Evolutionary conservation across 1,140 invertebrate genomes (phyloP), one percentile per base, ranked within the genome.

Genomic region (Neocloeon triangulifer): DNA sequence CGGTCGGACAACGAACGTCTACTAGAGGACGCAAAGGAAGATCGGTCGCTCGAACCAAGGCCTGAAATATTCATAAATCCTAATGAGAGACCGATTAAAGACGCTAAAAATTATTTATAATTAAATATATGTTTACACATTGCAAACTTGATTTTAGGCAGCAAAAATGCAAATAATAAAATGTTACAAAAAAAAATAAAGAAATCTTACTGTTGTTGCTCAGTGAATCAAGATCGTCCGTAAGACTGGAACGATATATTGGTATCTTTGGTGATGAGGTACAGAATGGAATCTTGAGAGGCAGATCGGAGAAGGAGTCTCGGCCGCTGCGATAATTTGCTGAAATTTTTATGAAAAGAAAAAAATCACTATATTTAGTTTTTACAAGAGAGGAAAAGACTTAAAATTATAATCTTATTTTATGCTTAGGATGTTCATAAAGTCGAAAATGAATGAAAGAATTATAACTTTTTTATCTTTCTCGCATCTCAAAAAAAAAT

Each of bases 291-390:
- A 89, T 96, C 56, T 96, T 89, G 45, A 96, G 49, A 1, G 89
- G 86, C 28, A 86, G 66, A 39, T 95, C 88, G 1, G 82, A 73
- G n/a, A n/a, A n/a, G 21, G 89, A 89, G 26, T 94, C 86, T 41
- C 84, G 77, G 17, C 76, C 77, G 49, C 78, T 81, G 22, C 76
- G 78, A 53, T 79, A 74, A 43, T 78, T 66, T 22, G 65, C 71
- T 69, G 43, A 8, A 44, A 39, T 19, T n/a, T n/a, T n/a, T n/a
- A n/a, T n/a, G n/a, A n/a, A n/a, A n/a, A n/a, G n/a, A n/a, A n/a
- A n/a, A n/a, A n/a, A n/a, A n/a, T n/a, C n/a, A n/a, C n/a, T n/a
- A n/a, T n/a, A n/a, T n/a, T n/a, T n/a, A n/a, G n/a, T n/a, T n/a
- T 23, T 23, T n/a, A 23, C n/a, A 23, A n/a, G n/a, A 8, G 8